These are phyloP conservation scores for Nannospalax galili DNA, from an alignment of 2,113 vertebrate genomes.

Conservation along the genomic window DNA sequence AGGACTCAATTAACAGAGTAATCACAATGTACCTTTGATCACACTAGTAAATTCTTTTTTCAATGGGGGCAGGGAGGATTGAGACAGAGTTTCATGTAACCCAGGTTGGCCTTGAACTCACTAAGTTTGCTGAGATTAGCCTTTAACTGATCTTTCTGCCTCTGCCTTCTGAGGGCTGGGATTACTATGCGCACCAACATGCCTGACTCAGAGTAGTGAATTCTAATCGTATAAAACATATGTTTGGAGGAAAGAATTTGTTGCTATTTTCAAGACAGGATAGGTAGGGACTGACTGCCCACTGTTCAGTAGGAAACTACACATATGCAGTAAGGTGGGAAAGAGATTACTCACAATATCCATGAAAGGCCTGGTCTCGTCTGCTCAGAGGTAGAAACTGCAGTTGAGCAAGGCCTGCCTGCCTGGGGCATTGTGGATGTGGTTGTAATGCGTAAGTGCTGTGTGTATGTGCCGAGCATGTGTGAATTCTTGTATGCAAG, in stretches of 20 bases:
- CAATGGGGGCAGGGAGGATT: neutral
- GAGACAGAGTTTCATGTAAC: neutral
- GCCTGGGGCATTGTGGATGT: neutral
- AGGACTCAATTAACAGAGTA: neutral
- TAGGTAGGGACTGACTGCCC: neutral
- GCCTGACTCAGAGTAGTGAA: neutral
- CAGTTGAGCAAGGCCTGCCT: neutral
- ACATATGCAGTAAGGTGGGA: neutral
- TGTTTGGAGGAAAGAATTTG: neutral
- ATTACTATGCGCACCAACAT: neutral
- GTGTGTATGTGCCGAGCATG: neutral
- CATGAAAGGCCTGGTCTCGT: neutral
- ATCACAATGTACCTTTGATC: slow-evolving; percentile 10
- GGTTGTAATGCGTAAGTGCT: neutral
- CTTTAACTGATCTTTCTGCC: neutral
- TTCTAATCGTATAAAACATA: slow-evolving; percentile 8
- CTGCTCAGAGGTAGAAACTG: slow-evolving; percentile 7
- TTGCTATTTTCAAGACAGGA: slow-evolving; percentile 32
- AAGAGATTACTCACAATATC: neutral
- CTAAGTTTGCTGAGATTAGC: neutral
- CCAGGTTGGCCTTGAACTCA: neutral
- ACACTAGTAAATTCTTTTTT: neutral
- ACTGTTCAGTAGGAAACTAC: neutral
- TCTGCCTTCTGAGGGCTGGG: neutral
- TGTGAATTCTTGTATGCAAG: neutral